Base-by-base conservation (phyloP, 53 echinoderm and acorn worm species). In the Apostichopus leukothele region DNA sequence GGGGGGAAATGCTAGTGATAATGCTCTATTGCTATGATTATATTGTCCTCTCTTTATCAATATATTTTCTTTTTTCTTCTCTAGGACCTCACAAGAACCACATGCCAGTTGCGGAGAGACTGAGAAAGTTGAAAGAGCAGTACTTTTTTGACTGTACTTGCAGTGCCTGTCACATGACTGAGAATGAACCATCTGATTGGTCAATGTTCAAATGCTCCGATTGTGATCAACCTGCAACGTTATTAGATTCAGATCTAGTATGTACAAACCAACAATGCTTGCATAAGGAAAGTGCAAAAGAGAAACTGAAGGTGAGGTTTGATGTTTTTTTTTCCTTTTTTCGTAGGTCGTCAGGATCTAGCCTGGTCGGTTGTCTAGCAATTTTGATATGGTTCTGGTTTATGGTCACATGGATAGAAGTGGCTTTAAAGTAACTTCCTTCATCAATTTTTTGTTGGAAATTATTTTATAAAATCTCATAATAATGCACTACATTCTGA, bases 141-240 rank as follows among this genome's bases (percentile, higher is more conserved):
- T 97, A 97, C 88, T 94, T 91, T 88, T 97, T 97, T 86, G 89
- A 89, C 0, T 97, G 98, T 88, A 27, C 77, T 10, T 97, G 98
- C 59, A 50, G 60, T 26, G 93, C 94, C 53, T 97, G 98, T 86
- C 83, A 76, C 25, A 27, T 20, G 27, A 39, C 85, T 39, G 73
- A 25, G n/a, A 23, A 86, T n/a, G 51, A 90, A 76, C 53, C 63
- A 7, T 80, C 84, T 76, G 89, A 92, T 80, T 89, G 88, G 91
- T 92, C 88, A 39, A 89, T 50, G 39, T 94, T 75, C 66, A 91
- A 88, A 59, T 94, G 94, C 76, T 78, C 90, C 0, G 61, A 85
- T 21, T 92, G 93, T 27, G 79, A 87, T 13, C 76, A 88, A 20
- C 88, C 89, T 13, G 76, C 86, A 21, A 20, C 53, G 19, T 53